A percentile compares a stretch with the other conserved stretches of the same genome.
Evolutionary conservation across 2,797 vertebrate genomes (phyloP).

Genomic region (Lepidocolaptes lacrymiger): DNA sequence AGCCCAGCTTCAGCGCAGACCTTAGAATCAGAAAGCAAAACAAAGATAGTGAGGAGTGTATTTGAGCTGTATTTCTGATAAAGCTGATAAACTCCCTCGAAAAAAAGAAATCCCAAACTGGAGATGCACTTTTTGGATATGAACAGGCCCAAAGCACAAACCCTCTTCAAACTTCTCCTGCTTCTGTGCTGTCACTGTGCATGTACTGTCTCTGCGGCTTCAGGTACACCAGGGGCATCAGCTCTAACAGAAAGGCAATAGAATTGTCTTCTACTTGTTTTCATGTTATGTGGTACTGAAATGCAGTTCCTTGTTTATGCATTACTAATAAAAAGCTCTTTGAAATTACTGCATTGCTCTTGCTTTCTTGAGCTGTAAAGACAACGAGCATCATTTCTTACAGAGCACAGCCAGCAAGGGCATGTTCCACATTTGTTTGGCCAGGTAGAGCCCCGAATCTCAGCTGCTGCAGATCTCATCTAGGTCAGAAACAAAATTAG

Average conservation of each 20-base stretch:
- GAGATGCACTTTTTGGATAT: neutral
- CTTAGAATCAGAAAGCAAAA: neutral
- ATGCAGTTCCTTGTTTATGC: conserved; percentile 19
- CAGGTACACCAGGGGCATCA: neutral
- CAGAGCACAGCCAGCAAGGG: neutral
- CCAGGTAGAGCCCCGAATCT: neutral
- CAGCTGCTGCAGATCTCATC: neutral
- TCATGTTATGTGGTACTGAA: neutral
- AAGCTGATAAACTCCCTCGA: neutral
- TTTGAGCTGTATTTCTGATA: neutral
- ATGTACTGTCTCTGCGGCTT: neutral
- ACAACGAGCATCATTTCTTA: fast-evolving
- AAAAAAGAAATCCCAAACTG: neutral
- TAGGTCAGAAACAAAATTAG: neutral
- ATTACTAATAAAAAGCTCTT: conserved; percentile 50
- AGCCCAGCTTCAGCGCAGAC: too few relatives aligned
- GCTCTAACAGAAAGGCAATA: conserved; percentile 13
- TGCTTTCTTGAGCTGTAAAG: neutral
- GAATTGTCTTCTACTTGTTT: conserved; percentile 16
- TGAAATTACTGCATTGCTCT: neutral
- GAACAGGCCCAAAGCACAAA: neutral
- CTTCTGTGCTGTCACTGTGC: conserved; percentile 1
- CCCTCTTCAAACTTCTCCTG: neutral
- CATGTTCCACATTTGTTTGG: neutral
- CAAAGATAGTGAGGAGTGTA: fast-evolving